These are phyloP conservation scores for Myopa testacea DNA, from an alignment of 2,888 invertebrate genomes.

Conservation along the genomic window DNA sequence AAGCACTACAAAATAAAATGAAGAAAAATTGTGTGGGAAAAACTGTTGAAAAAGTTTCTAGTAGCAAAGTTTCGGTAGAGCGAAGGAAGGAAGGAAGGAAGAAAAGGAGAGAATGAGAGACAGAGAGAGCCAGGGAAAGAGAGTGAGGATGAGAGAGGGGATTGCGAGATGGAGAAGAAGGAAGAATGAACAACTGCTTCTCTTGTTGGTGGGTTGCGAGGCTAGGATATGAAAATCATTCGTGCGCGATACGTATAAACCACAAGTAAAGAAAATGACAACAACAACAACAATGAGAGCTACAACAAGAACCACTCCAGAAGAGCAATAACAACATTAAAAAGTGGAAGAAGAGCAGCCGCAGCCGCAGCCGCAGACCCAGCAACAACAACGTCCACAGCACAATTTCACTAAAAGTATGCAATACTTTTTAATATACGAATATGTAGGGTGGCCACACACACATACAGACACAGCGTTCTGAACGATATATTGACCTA, in stretches of 20 bases:
- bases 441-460: not conserved
- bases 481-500: constrained; percentile 25
- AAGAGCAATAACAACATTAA: constrained; percentile 13
- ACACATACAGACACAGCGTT: constrained; percentile 16
- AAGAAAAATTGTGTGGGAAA: not conserved
- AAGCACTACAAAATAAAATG: constrained; percentile 4
- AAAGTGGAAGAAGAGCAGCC: not conserved
- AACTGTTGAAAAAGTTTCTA: constrained; percentile 13
- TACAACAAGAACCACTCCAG: not conserved
- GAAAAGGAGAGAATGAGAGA: not conserved
- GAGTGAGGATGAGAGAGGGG: not conserved
- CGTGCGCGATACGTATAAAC: constrained; percentile 10
- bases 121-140: not conserved
- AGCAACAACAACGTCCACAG: not conserved
- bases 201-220: not conserved
- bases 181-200: not conserved
- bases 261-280: constrained; percentile 10
- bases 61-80: not conserved
- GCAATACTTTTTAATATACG: constrained; percentile 26
- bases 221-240: constrained; percentile 9
- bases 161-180: not conserved
- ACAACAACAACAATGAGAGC: not conserved
- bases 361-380: not conserved
- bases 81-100: no score
- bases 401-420: constrained; percentile 35